Evolutionary conservation across 2,113 vertebrate genomes (phyloP).

Genomic region (Scortum barcoo): DNA sequence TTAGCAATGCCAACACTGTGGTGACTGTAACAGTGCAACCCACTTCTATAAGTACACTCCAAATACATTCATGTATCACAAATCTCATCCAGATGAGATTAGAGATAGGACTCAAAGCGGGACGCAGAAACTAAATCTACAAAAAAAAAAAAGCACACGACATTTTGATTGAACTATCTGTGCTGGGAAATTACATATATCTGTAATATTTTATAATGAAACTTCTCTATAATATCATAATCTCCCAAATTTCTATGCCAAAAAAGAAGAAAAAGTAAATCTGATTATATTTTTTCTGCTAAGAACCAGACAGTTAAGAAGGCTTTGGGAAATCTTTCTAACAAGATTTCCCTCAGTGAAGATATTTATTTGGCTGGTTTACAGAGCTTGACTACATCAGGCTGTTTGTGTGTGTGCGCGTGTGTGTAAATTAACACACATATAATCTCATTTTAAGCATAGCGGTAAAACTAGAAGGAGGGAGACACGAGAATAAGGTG

Average conservation of each 20-base stretch:
- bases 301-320: slow-evolving; percentile 55
- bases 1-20: slow-evolving; percentile 39
- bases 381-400: slow-evolving; percentile 37
- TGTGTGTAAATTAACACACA: slow-evolving; percentile 19
- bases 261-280: slow-evolving; percentile 22
- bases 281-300: slow-evolving; percentile 13
- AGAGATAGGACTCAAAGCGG: background rate
- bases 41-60: background rate
- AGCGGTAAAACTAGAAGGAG: slow-evolving; percentile 33
- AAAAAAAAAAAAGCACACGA: background rate
- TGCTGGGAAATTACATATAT: slow-evolving; percentile 4
- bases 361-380: slow-evolving; percentile 56
- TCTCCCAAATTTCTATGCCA: background rate
- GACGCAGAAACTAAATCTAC: background rate
- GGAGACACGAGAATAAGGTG: background rate
- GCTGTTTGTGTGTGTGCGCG: slow-evolving; percentile 1
- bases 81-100: background rate
- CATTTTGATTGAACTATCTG: background rate
- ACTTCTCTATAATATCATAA: slow-evolving; percentile 2
- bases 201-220: background rate
- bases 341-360: slow-evolving; percentile 62
- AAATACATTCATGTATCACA: background rate
- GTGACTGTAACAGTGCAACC: slow-evolving; percentile 12
- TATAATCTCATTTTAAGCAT: slow-evolving; percentile 63
- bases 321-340: slow-evolving; percentile 71